A percentile compares a stretch with the other conserved stretches of the same genome.
These are phyloP conservation scores for Drosophila parabipectinata DNA, from an alignment of 1,140 invertebrate genomes.

Conservation along the genomic window DNA sequence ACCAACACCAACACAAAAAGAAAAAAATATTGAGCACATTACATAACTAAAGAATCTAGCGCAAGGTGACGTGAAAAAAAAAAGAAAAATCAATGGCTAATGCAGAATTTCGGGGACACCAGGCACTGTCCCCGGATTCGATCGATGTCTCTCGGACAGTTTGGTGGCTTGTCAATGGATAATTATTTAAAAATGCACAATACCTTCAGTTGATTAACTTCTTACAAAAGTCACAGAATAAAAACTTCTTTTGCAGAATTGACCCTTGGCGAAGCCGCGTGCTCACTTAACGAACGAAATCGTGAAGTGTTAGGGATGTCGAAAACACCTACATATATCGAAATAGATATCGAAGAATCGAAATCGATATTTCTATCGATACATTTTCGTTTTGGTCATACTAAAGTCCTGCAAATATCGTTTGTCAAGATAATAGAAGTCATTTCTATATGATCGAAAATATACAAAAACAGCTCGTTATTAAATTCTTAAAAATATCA, in stretches of 20 bases:
- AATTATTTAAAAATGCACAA: conserved; percentile 51
- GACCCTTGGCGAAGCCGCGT: conserved; percentile 80
- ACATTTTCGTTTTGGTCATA: too few species aligned
- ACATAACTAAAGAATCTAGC: conserved; percentile 76
- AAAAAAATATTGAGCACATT: conserved; percentile 75
- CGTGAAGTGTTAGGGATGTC: conserved; percentile 57
- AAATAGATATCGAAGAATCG: neutral
- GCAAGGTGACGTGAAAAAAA: conserved; percentile 72
- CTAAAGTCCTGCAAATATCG: too few species aligned
- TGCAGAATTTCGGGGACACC: conserved; percentile 27
- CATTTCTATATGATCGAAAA: too few species aligned
- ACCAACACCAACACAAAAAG: conserved; percentile 66
- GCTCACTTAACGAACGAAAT: conserved; percentile 77
- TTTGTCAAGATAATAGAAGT: too few species aligned
- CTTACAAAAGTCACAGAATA: conserved; percentile 84
- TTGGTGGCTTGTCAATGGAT: conserved; percentile 13
- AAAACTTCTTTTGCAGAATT: conserved; percentile 84
- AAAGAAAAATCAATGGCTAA: conserved; percentile 77
- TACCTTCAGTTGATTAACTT: conserved; percentile 83
- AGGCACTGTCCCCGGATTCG: conserved; percentile 33
- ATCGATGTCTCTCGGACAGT: conserved; percentile 10
- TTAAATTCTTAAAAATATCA: too few species aligned
- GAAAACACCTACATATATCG: neutral
- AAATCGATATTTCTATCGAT: too few species aligned
- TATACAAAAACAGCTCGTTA: too few species aligned